Percentiles rank a stretch among this genome's conserved stretches.
Evolutionary conservation across 2,888 invertebrate genomes (phyloP).

Genomic region (Tupiocoris notatus): DNA sequence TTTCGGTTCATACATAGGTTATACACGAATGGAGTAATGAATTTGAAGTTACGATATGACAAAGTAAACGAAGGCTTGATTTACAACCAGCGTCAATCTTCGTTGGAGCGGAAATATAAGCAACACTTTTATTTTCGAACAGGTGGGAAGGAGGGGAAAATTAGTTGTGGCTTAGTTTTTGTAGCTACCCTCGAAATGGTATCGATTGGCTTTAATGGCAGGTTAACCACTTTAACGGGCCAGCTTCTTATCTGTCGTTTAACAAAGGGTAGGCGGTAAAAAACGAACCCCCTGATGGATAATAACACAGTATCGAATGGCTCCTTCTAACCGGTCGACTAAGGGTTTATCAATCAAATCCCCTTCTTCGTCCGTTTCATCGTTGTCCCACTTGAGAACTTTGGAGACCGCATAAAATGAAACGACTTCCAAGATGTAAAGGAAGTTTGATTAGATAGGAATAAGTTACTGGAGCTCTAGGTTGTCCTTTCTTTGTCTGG

Average conservation of each 20-base stretch:
- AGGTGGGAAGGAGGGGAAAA: neutral
- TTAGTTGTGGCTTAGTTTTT: slow-evolving; percentile 13
- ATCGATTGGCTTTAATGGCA: slow-evolving; percentile 24
- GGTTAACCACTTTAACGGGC: slow-evolving; percentile 28
- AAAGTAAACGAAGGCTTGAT: neutral
- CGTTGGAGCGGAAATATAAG: neutral
- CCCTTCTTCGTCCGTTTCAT: neutral
- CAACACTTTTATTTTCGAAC: neutral
- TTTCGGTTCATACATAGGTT: neutral
- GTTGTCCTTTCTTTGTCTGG: neutral
- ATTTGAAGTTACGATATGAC: neutral
- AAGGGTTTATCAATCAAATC: slow-evolving; percentile 38
- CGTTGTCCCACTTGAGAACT: neutral
- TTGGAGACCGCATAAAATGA: neutral
- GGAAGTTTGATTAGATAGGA: slow-evolving; percentile 20
- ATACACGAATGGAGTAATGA: neutral
- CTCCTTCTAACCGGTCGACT: slow-evolving; percentile 21
- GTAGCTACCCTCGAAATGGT: neutral
- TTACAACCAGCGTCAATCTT: neutral
- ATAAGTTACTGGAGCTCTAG: slow-evolving; percentile 1
- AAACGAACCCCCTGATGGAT: slow-evolving; percentile 16
- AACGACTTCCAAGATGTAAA: neutral
- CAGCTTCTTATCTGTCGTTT: neutral
- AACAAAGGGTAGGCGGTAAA: slow-evolving; percentile 18
- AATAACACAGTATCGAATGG: slow-evolving; percentile 38